Evolutionary conservation across 2,888 invertebrate species (phyloP).

Genomic region (Atrina japonica): DNA sequence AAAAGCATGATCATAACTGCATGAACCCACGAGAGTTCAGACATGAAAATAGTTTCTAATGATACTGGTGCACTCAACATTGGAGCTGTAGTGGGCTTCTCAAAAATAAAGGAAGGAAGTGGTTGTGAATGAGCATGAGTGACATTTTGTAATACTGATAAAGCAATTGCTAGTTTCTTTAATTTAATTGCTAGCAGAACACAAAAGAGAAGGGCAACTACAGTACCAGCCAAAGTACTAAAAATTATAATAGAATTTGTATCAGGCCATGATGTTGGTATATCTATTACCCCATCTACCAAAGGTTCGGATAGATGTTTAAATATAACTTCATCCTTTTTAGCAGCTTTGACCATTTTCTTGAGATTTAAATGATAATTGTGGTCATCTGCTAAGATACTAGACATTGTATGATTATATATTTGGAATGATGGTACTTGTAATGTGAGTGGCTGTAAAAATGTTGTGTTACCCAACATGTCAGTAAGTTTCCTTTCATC

Average conservation of each 20-base stretch:
- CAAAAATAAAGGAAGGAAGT: too few relatives aligned
- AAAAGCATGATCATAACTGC: too few relatives aligned
- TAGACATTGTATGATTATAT: slow-evolving; percentile 1
- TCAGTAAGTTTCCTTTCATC: slow-evolving; percentile 2
- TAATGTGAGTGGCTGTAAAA: slow-evolving; percentile 6
- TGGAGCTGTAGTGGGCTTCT: too few relatives aligned
- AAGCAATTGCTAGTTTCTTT: slow-evolving; percentile 20
- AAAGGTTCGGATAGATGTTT: slow-evolving; percentile 37
- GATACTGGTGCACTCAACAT: too few relatives aligned
- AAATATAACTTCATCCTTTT: slow-evolving; percentile 37
- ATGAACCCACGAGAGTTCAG: too few relatives aligned
- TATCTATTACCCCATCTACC: slow-evolving; percentile 30
- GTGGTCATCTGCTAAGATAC: slow-evolving; percentile 2
- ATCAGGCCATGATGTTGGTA: slow-evolving; percentile 21
- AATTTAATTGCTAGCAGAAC: slow-evolving; percentile 16
- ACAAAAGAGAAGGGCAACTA: slow-evolving; percentile 3
- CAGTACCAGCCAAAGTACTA: slow-evolving; percentile 8
- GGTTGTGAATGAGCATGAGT: too few relatives aligned
- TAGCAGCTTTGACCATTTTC: slow-evolving; percentile 39
- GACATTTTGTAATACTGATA: slow-evolving; percentile 12
- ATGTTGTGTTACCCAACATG: slow-evolving; percentile 10
- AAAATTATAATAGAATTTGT: slow-evolving; percentile 19
- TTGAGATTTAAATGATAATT: slow-evolving; percentile 39
- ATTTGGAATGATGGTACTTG: slow-evolving; percentile 11
- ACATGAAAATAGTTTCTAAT: too few relatives aligned